Base-by-base conservation (phyloP, 2,888 invertebrate genomes). In the Nomada lathburiana region DNA sequence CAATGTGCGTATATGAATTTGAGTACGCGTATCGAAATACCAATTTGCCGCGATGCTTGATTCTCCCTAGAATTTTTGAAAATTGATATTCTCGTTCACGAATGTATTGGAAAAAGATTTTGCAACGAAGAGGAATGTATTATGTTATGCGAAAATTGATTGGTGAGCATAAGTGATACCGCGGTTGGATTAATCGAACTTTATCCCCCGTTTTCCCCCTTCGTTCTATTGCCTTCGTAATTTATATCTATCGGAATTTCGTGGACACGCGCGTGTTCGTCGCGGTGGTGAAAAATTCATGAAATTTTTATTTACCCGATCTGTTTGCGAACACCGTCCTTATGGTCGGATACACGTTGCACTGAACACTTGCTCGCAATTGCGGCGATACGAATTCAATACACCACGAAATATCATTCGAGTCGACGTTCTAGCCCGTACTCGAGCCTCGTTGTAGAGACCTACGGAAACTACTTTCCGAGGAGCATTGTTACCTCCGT, bases 341-440 rank as follows among this genome's bases (percentile, higher is more conserved):
- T 29, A 0, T 18, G 47, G 55, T 59, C 55, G 9, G 44, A 1
- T 47, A 20, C 20, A 53, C 53, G n/a, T 53, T 20, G 53, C 20
- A 20, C 53, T 20, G 53, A 53, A 63, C 59, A 79, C 77, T 79
- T 53, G 53, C 20, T 53, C 20, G 20, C 20, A 20, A 53, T 20
- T 53, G 18, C 53, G 20, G 9, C n/a, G 53, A 20, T 53, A 20
- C 53, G 53, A 20, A 53, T 53, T 79, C 77, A 79, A 69, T 64
- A 79, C 55, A 52, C 76, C 69, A 44, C 77, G 79, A 69, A 64
- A 69, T 79, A 79, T 68, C 68, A 68, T 76, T 68, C 5, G 10
- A 16, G 29, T 18, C n/a, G 47, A 18, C 36, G 18, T 62, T 47
- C 1, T 13, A 20, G 18, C 36, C 13, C 36, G 36, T 42, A 9